Conservation (phyloP, 2,888 invertebrate species). For the Amphipoea oculea region DNA sequence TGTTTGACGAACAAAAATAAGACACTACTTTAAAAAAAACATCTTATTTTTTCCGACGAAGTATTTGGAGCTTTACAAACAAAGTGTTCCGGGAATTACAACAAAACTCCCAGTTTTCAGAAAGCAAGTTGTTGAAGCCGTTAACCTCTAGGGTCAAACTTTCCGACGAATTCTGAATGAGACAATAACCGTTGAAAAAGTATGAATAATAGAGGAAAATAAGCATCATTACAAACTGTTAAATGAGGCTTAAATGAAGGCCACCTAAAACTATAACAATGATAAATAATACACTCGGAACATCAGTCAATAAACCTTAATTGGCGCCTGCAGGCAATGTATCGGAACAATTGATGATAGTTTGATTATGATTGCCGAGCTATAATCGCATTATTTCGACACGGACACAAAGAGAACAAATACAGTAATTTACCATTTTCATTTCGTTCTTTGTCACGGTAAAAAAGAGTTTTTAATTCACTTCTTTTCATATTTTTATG, state of each 20-base stretch:
- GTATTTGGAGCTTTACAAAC: neutral
- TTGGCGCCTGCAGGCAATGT: slow-evolving; percentile 60
- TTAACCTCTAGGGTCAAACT: slow-evolving; percentile 27
- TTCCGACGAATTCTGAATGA: slow-evolving; percentile 3
- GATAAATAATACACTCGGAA: slow-evolving; percentile 25
- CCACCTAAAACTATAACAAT: slow-evolving; percentile 36
- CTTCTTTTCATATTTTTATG: slow-evolving; percentile 43
- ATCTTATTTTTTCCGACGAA: neutral
- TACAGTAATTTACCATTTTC: slow-evolving; percentile 42
- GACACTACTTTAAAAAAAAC: neutral
- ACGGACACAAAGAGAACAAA: slow-evolving; percentile 52
- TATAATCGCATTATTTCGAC: slow-evolving; percentile 54
- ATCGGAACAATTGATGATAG: slow-evolving; percentile 61
- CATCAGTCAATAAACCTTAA: slow-evolving; percentile 54
- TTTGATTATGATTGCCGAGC: slow-evolving; percentile 55
- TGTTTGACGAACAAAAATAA: neutral
- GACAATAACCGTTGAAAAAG: neutral
- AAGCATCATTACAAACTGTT: slow-evolving; percentile 2
- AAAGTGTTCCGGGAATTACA: slow-evolving; percentile 6
- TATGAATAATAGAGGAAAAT: neutral
- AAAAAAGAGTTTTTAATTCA: slow-evolving; percentile 43
- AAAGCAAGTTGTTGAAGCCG: slow-evolving; percentile 29
- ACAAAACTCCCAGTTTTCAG: slow-evolving; percentile 7
- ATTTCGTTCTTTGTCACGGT: slow-evolving; percentile 31
- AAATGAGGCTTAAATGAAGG: slow-evolving; percentile 5